Base-by-base conservation (phyloP, 2,888 invertebrate species). In the Craniophora ligustri region DNA sequence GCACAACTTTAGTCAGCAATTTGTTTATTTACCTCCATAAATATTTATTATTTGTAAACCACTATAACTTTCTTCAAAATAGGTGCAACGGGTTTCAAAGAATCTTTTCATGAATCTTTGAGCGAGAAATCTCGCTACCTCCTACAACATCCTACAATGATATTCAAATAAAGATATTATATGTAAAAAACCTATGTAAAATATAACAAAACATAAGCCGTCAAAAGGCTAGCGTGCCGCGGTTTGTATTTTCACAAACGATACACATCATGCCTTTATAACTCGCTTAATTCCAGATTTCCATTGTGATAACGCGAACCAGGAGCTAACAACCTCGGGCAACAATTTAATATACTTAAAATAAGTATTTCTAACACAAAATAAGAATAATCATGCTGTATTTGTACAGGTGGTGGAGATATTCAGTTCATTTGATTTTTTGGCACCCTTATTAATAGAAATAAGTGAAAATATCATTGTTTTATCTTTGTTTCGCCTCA, bases 281-380 rank as follows among this genome's bases (percentile, higher is more conserved):
- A 35, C 56, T 32, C 13, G 15, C 21, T 30, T 54, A 41, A 38
- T 39, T 35, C n/a, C 13, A 57, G 57, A 71, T 71, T 63, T 47
- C 10, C 23, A 55, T 60, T 53, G n/a, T 14, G 63, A 75, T 71
- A 58, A 55, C 46, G 21, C 30, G 7, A 58, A 42, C 16, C 30
- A 19, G 26, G 38, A 57, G 54, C 48, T 63, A 71, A 71, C 59
- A 67, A 74, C 47, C 50, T 56, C 21, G 11, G 10, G 23, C 40
- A 11, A 28, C 14, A 64, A 40, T 57, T 8, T 40, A 26, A 45
- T 35, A 32, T 23, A n/a, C n/a, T n/a, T n/a, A 42, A 45, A 41
- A 41, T 34, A 39, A 45, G 19, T 39, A 10, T 36, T 28, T 35
- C 16, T 46, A 14, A 39, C 10, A 15, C 31, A 34, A 61, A 51